Percentiles rank a stretch among this genome's conserved stretches.
Evolutionary conservation across 1,140 invertebrate genomes (phyloP).

Genomic region (Calephelis nemesis): DNA sequence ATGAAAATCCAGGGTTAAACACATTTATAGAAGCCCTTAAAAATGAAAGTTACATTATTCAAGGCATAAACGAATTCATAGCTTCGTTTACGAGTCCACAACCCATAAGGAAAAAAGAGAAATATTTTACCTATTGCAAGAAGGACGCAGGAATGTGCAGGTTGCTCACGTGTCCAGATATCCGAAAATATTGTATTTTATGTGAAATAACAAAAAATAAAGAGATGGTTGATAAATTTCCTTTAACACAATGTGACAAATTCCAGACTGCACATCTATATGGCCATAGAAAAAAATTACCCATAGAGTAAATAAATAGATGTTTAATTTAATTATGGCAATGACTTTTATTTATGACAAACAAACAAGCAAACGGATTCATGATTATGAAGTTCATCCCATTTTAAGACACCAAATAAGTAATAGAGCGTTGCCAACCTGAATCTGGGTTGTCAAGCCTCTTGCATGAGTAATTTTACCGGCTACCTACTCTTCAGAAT

Average conservation of each 20-base stretch:
- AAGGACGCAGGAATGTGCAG: conserved; percentile 41
- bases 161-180: conserved; percentile 51
- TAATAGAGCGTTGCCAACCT: too few relatives aligned
- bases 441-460: too few relatives aligned
- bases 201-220: conserved; percentile 46
- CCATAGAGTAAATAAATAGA: not conserved
- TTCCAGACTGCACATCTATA: conserved; percentile 38
- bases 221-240: conserved; percentile 27
- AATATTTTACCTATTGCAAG: conserved; percentile 49
- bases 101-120: conserved; percentile 30
- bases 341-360: too few relatives aligned
- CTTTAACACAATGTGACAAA: conserved; percentile 36
- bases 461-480: too few relatives aligned
- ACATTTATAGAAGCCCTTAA: not conserved
- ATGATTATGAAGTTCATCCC: too few relatives aligned
- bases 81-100: conserved; percentile 5
- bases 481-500: too few relatives aligned
- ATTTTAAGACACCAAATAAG: too few relatives aligned
- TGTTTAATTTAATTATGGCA: too few relatives aligned
- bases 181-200: conserved; percentile 44
- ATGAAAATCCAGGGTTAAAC: not conserved
- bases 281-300: conserved; percentile 10
- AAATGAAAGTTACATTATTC: conserved; percentile 26
- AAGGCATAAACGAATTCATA: conserved; percentile 26
- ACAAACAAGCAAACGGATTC: too few relatives aligned